Percentiles rank a stretch among this genome's conserved stretches.
phyloP scores from a whole-genome alignment of 35 echinoderm and acorn worm genomes.

The Ophiothrix spiculata region DNA sequence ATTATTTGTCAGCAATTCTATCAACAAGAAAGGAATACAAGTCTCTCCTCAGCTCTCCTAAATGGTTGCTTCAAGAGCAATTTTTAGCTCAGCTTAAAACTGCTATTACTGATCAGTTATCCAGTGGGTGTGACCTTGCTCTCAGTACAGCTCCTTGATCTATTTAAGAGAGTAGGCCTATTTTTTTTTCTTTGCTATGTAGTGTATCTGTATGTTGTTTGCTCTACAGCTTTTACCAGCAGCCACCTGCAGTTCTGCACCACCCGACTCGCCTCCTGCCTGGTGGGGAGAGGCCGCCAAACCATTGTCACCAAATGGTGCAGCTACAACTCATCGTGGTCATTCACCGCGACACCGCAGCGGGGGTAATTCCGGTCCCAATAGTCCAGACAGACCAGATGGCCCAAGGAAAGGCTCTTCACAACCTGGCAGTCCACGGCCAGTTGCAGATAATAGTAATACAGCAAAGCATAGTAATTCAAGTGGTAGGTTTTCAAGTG shows the following conservation, averaged over 20 bases:
- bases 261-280: conserved; percentile 61
- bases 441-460: conserved; percentile 4
- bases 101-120: too few species aligned
- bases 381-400: conserved; percentile 79
- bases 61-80: too few species aligned
- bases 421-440: conserved; percentile 25
- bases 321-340: conserved; percentile 18
- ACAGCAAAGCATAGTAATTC: neutral
- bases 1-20: too few species aligned
- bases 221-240: conserved; percentile 47
- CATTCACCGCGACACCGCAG: conserved; percentile 46
- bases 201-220: too few species aligned
- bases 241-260: conserved; percentile 83
- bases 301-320: neutral
- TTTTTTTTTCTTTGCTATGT: too few species aligned
- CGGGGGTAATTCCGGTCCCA: conserved; percentile 55
- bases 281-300: conserved; percentile 50
- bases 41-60: too few species aligned
- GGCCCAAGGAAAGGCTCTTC: conserved; percentile 33
- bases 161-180: too few species aligned
- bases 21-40: too few species aligned
- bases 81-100: too few species aligned
- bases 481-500: neutral
- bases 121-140: too few species aligned
- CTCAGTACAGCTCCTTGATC: too few species aligned